Evolutionary conservation across 2,797 vertebrate genomes (phyloP).

Genomic region (Ptychadena robeensis): DNA sequence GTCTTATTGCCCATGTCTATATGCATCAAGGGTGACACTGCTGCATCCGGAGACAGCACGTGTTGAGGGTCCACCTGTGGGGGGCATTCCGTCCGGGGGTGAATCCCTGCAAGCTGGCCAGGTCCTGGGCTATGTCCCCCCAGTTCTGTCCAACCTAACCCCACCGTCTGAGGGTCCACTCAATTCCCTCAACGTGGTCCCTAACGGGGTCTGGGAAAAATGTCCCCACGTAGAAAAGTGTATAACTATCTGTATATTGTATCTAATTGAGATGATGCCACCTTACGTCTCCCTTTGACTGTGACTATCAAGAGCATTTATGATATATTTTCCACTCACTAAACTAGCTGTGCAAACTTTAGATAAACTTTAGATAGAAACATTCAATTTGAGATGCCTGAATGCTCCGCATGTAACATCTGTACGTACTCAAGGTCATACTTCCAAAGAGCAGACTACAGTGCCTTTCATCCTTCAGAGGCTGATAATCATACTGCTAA

Average conservation of each 20-base stretch:
- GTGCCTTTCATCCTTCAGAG: slow-evolving; percentile 23
- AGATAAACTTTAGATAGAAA: background rate
- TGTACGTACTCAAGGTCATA: slow-evolving; percentile 36
- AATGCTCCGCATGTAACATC: slow-evolving; percentile 18
- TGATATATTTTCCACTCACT: background rate
- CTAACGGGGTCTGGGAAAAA: no score
- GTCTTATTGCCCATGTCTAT: no score
- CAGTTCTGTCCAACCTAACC: no score
- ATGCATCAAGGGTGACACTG: no score
- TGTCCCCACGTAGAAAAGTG: no score
- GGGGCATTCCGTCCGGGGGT: no score
- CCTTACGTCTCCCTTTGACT: background rate
- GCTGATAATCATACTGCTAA: slow-evolving; percentile 6
- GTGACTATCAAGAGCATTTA: background rate
- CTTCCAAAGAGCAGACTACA: background rate
- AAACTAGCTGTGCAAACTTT: background rate
- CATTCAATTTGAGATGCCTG: background rate
- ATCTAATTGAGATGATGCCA: background rate
- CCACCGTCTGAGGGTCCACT: no score
- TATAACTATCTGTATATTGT: background rate
- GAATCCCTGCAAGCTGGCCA: no score
- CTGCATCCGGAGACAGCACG: no score
- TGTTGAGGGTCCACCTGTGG: no score
- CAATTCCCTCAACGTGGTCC: no score
- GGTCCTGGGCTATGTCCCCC: no score